Evolutionary conservation across 1,140 invertebrate species (phyloP), one percentile per base, ranked within the genome.

Genomic region (Epicauta chinensis): DNA sequence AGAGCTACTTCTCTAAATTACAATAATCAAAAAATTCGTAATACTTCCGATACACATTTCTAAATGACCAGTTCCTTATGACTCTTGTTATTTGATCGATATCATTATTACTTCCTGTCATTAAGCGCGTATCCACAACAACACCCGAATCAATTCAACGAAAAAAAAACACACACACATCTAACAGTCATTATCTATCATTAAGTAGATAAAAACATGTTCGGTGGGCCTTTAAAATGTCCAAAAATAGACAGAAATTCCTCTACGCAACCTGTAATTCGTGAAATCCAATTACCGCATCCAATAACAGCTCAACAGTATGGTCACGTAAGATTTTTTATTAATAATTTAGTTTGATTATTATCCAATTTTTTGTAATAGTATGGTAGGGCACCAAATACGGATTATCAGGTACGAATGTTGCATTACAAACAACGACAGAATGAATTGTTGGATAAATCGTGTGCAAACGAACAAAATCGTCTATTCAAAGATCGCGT

Each of bases 361-460:
- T 15, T 32, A 15, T 51, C 23, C 12, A 13, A n/a, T 30, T 23
- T 13, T 13, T 59, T 17, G 23, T 55, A 43, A 23, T 35, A 62
- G 60, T 38, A 40, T 35, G 60, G 15, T 30, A 53, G 62, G 9
- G 16, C 47, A 12, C 51, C 62, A 16, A 62, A 64, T 41, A 59
- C 64, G 3, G 58, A 66, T 41, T 46, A 62, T n/a, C 31, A 52
- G 40, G 55, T 54, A 6, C 48, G 46, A 35, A 29, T 55, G 13
- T 13, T 56, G 12, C 61, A 61, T n/a, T 59, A 59, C 31, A 58
- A 59, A 29, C 61, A 65, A 51, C 34, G 44, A 17, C 53, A 56
- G 34, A 39, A 51, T 4, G 37, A 60, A 13, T 16, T 53, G 11
- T 5, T 43, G 6, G 14, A 39, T 3, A 39, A n/a, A 17, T 10